Evolutionary conservation across 2,797 vertebrate species (phyloP), one percentile per base, ranked within the genome.

Genomic region (Euphonia xanthogaster): DNA sequence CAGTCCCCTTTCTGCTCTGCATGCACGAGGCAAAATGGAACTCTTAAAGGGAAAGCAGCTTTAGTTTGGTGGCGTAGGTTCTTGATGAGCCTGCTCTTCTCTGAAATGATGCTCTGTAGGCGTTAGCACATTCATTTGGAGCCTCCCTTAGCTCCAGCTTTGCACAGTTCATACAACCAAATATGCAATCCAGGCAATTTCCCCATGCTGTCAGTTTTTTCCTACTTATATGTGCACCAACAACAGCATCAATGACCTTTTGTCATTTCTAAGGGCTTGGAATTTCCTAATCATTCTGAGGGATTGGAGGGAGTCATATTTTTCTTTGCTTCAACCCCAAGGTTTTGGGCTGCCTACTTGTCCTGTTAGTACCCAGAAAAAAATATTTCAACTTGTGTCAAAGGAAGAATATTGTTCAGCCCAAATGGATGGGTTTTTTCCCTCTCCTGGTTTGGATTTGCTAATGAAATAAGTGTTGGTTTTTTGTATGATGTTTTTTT

Each of bases 71-170:
- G 28, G 28, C 0, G 0, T 6, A 7, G 48, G 23, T 74, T 60
- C 37, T 39, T n/a, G 67, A 20, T 55, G 58, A 84, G 47, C 39
- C 33, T 54, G 50, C 54, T 68, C 31, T 39, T 81, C 70, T 78
- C 73, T 31, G 37, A 60, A 73, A 9, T 8, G n/a, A 48, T 42
- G 60, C 39, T 88, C 54, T 71, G 42, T 31, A 45, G 60, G 47
- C 0, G 0, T 35, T 14, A 42, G 28, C 30, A 31, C 3, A 2
- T 39, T 50, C 5, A 1, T 57, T 27, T 39, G 57, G 57, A 40
- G 16, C 1, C 1, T 55, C 85, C n/a, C 42, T 84, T 10, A 58
- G 17, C 35, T 37, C 51, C 45, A 61, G 5, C 18, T 65, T 82
- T 77, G 66, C 2, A 1, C 5, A 60, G 27, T 25, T 66, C 47